phyloP scores from a whole-genome alignment of 2,113 vertebrate genomes.

The Pluvialis apricaria region DNA sequence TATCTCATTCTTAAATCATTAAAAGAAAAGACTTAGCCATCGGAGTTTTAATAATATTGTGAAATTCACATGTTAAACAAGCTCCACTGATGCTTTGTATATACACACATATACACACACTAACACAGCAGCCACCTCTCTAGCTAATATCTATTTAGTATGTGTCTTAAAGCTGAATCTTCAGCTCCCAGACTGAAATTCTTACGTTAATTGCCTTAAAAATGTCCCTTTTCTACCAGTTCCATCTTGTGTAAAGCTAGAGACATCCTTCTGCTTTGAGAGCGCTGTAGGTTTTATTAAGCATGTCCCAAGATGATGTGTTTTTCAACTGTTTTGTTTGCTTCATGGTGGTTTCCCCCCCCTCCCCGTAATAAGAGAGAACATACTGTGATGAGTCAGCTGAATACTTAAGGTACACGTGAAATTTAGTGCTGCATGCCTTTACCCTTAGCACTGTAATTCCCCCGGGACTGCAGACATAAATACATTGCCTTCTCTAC shows the following conservation, averaged over 20 bases:
- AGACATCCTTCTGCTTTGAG: neutral
- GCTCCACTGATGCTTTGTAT: neutral
- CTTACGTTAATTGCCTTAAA: neutral
- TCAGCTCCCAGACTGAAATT: neutral
- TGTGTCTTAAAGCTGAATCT: neutral
- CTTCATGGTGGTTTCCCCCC: neutral
- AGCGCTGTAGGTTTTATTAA: neutral
- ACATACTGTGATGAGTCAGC: neutral
- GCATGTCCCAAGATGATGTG: neutral
- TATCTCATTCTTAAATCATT: neutral
- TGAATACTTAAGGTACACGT: neutral
- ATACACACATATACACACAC: too few relatives aligned
- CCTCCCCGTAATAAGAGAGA: neutral
- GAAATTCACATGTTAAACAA: neutral
- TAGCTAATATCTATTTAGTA: neutral
- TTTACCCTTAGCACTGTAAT: neutral
- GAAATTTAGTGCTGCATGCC: neutral
- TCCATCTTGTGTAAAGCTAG: neutral
- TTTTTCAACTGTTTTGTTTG: neutral
- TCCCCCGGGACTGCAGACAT: neutral
- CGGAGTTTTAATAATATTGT: neutral
- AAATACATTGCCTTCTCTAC: neutral
- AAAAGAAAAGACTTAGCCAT: neutral
- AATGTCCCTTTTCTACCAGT: neutral
- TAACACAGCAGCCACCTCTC: neutral